phyloP scores from a whole-genome alignment of 2,113 vertebrate species.

The Megaceryle maxima region DNA sequence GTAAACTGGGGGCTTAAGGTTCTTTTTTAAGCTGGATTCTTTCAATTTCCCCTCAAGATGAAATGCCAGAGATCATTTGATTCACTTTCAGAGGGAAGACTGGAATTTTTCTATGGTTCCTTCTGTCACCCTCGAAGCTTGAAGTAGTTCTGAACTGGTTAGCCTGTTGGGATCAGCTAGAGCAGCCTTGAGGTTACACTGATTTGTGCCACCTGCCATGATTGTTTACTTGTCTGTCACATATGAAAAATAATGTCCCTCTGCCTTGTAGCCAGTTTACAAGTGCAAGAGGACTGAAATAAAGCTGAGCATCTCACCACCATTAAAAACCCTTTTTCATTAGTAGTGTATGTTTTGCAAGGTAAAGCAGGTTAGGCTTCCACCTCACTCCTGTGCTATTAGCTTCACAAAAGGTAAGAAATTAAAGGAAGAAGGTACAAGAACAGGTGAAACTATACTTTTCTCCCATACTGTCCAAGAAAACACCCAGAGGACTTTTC shows the following conservation, averaged over 20 bases:
- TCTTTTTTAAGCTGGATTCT: neutral
- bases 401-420: neutral
- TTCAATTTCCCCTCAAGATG: neutral
- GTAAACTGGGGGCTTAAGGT: neutral
- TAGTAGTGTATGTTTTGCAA: neutral
- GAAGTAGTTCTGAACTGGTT: neutral
- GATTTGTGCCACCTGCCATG: neutral
- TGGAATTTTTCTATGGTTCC: neutral
- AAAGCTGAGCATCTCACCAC: neutral
- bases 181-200: neutral
- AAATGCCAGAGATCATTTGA: neutral
- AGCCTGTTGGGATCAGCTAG: neutral
- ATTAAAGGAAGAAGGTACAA: neutral
- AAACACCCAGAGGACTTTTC: neutral
- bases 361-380: neutral
- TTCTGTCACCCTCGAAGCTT: neutral
- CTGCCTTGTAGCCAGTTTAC: neutral
- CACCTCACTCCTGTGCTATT: neutral
- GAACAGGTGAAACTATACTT: neutral
- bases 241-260: neutral
- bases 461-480: neutral
- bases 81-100: neutral
- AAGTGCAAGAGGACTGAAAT: neutral
- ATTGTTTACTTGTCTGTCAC: rapidly evolving
- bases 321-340: neutral